Conservation (phyloP, 2,113 vertebrate genomes). For the Agapornis roseicollis region DNA sequence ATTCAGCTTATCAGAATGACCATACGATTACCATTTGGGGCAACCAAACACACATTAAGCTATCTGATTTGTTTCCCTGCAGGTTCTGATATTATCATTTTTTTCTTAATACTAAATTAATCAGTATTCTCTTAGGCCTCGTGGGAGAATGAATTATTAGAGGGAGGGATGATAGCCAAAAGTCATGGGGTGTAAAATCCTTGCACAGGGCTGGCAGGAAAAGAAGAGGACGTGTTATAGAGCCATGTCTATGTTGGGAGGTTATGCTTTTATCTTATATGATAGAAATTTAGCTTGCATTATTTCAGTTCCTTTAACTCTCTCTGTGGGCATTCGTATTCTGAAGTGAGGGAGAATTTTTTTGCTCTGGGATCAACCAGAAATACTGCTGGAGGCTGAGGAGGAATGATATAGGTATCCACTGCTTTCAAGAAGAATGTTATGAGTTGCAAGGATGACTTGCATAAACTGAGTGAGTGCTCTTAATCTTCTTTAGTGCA, state of each 20-base stretch:
- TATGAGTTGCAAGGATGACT: not conserved
- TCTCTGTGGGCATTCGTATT: not conserved
- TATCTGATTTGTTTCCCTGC: not conserved
- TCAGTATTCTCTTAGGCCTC: not conserved
- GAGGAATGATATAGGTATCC: not conserved
- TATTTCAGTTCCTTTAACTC: not conserved
- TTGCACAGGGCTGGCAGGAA: not conserved
- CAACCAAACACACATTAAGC: not conserved
- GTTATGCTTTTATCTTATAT: not conserved
- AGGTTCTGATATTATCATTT: not conserved
- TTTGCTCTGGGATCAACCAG: not conserved
- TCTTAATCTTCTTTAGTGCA: not conserved
- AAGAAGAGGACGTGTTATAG: not conserved
- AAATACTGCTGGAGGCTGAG: not conserved
- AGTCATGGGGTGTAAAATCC: not conserved
- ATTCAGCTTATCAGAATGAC: not conserved
- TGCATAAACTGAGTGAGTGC: not conserved
- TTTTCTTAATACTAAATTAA: not conserved
- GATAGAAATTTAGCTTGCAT: not conserved
- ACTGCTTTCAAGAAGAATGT: not conserved
- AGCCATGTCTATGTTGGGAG: not conserved
- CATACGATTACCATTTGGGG: not conserved
- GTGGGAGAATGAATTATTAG: not conserved
- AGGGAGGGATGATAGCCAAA: not conserved
- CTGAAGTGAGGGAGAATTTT: not conserved